Percentiles rank a stretch among this genome's conserved stretches.
Conservation (phyloP, 30 jellyfish, hydroid and myxozoan genomes). For the Haliclystus octoradiatus region DNA sequence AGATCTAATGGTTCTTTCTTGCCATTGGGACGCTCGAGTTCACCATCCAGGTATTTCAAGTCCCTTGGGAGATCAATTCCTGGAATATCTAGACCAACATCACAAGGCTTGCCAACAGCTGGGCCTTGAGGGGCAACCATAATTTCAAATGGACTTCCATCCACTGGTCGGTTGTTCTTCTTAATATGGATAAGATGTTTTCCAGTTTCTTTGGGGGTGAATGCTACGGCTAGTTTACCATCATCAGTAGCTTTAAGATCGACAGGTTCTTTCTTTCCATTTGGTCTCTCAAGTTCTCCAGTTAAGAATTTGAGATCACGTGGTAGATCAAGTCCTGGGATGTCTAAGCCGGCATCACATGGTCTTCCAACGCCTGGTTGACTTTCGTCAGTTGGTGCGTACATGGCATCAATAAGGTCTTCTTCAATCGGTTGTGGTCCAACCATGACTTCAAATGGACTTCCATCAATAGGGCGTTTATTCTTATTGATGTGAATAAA, state of each 20-base stretch:
- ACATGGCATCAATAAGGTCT: background rate
- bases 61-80: conserved; percentile 90
- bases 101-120: conserved; percentile 83
- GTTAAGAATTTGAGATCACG: conserved; percentile 60
- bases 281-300: conserved; percentile 86
- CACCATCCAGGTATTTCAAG: conserved; percentile 55
- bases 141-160: conserved; percentile 93
- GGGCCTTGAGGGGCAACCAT: conserved; percentile 63
- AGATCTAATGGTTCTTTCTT: conserved; percentile 73
- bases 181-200: conserved; percentile 57
- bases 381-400: conserved; percentile 36
- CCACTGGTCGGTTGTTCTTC: conserved; percentile 70
- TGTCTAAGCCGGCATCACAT: conserved; percentile 82
- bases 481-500: conserved; percentile 13
- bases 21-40: conserved; percentile 78
- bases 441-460: conserved; percentile 24
- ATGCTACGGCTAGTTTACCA: conserved; percentile 51
- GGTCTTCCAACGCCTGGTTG: conserved; percentile 92
- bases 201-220: conserved; percentile 36
- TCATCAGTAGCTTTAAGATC: conserved; percentile 65
- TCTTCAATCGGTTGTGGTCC: conserved; percentile 57
- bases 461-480: conserved; percentile 28
- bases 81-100: conserved; percentile 89
- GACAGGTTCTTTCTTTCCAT: conserved; percentile 74
- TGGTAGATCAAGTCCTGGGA: conserved; percentile 81